Evolutionary conservation across 2,888 invertebrate species (phyloP).

Genomic region (Eulithis testata): DNA sequence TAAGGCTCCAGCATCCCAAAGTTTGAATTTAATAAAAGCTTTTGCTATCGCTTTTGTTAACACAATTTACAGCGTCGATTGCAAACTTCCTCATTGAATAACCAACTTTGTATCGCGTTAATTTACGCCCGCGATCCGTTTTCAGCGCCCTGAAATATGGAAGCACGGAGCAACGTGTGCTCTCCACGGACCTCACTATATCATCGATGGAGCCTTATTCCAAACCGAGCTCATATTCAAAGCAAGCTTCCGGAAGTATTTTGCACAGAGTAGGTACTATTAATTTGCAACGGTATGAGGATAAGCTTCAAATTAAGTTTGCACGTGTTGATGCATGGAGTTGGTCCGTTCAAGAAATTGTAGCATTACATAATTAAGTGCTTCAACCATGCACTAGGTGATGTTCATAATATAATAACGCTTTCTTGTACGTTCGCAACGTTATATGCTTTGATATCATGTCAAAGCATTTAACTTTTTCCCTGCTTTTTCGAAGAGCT

Average conservation of each 20-base stretch:
- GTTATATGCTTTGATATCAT: no score
- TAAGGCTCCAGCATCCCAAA: background rate
- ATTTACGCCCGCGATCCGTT: constrained; percentile 10
- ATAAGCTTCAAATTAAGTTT: background rate
- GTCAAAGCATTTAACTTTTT: no score
- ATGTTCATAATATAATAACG: no score
- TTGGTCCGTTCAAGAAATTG: background rate
- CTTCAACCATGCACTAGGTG: no score
- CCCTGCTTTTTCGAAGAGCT: no score
- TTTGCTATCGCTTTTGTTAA: background rate
- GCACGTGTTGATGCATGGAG: background rate
- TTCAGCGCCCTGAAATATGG: constrained; percentile 5
- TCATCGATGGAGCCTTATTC: constrained; percentile 5
- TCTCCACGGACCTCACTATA: background rate
- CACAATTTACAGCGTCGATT: constrained; percentile 12
- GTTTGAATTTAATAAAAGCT: constrained; percentile 5
- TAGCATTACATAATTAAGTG: no score
- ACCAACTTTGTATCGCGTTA: constrained; percentile 20
- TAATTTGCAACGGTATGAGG: background rate
- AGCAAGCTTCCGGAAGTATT: background rate
- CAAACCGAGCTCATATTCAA: background rate
- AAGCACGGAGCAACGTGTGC: background rate
- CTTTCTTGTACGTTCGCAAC: no score
- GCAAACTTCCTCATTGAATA: constrained; percentile 23
- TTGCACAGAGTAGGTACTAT: no score